A percentile compares a stretch with the other conserved stretches of the same genome.
phyloP scores from a whole-genome alignment of 92 coral and sea anemone genomes.

The Hydrozoanthus gracilis region DNA sequence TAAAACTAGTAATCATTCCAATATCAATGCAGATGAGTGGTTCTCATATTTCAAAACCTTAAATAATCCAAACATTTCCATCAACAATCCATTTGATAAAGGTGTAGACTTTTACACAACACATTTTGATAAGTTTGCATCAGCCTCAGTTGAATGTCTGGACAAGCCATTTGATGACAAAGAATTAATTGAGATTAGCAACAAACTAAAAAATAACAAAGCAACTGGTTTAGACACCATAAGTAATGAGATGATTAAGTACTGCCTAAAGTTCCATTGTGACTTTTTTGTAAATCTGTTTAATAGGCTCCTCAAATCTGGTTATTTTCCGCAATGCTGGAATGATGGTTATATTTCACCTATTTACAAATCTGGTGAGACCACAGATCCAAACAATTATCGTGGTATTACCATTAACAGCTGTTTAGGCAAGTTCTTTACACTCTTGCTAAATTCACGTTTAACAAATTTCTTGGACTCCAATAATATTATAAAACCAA shows the following conservation, averaged over 20 bases:
- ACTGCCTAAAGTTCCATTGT: neutral
- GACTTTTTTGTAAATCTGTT: too few species aligned
- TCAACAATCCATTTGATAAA: too few species aligned
- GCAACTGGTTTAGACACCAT: neutral
- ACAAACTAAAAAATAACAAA: neutral
- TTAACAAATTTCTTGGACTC: neutral
- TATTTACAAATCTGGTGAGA: conserved; percentile 24
- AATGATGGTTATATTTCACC: conserved; percentile 11
- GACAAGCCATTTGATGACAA: too few species aligned
- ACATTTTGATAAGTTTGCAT: too few species aligned
- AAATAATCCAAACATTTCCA: too few species aligned
- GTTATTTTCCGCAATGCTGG: neutral
- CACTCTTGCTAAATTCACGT: conserved; percentile 21
- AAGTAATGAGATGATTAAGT: neutral
- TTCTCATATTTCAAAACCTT: too few species aligned
- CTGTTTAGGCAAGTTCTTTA: conserved; percentile 29
- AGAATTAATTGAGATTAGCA: neutral
- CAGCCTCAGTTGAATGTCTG: too few species aligned
- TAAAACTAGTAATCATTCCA: too few species aligned
- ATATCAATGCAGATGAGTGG: too few species aligned
- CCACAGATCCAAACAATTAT: conserved; percentile 26
- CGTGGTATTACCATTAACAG: conserved; percentile 34
- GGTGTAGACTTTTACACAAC: too few species aligned
- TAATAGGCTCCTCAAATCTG: neutral
- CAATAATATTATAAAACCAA: conserved; percentile 4